Base-by-base conservation (phyloP, 1,140 invertebrate species). In the Luehdorfia chinensis region DNA sequence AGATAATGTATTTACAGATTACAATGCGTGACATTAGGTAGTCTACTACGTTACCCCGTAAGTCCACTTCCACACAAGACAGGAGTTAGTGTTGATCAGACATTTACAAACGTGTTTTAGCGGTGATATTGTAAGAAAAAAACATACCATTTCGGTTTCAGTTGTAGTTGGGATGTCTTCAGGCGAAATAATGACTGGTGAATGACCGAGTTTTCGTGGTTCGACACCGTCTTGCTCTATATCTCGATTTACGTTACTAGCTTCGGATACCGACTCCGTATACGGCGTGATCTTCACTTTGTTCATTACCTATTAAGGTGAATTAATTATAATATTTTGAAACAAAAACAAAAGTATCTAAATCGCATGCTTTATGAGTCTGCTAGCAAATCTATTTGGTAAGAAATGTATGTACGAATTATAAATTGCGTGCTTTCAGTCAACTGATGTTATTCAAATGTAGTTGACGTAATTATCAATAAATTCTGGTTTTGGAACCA, bases 221-320 rank as follows among this genome's bases (percentile, higher is more conserved):
- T 43, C 39, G 7, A 28, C 39, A 0, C 8, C 1, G 1, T n/a
- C 15, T 7, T 7, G 6, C 5, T 60, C 62, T 3, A 64, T 53
- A 0, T 65, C 58, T 8, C 58, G 53, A 14, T 68, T 73, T 6
- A 75, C 46, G 25, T 68, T 67, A 30, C 34, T 78, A 0, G 73
- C 47, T 41, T 80, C 75, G 1, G 81, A 79, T 0, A 67, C 71
- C 0, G 67, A 58, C 23, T 68, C 71, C 2, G 71, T 62, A 36
- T 76, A 75, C 1, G 75, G 71, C 18, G 75, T 77, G 32, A 83
- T 85, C 46, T 75, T 70, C 31, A 83, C 75, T 50, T 76, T 69
- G 33, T 70, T 59, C 4, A 78, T 67, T 15, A 27, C 39, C 39
- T 43, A 7, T 12, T 11, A 15, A 43, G 25, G 19, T 12, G 4